phyloP scores from a whole-genome alignment of 2,113 vertebrate species.

The Calcarius ornatus region DNA sequence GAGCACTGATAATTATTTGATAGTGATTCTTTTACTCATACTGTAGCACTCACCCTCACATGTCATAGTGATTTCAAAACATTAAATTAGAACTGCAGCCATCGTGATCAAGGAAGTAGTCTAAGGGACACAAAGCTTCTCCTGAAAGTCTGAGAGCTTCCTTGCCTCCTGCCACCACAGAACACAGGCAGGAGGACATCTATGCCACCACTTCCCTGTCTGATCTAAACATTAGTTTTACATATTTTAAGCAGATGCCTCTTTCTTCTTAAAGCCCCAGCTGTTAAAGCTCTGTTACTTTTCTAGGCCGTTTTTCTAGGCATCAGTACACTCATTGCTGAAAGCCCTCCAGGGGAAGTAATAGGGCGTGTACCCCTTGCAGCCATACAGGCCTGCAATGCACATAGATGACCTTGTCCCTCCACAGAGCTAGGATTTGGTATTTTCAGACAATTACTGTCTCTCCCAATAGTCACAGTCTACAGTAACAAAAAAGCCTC shows the following conservation, averaged over 20 bases:
- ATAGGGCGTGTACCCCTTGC: background rate
- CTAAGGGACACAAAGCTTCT: background rate
- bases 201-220: background rate
- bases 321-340: background rate
- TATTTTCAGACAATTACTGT: background rate
- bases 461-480: background rate
- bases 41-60: accelerated
- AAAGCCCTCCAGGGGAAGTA: background rate
- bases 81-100: background rate
- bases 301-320: background rate
- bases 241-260: background rate
- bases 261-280: background rate
- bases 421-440: background rate
- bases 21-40: background rate
- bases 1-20: background rate
- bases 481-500: background rate
- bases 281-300: background rate
- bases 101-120: background rate
- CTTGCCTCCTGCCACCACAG: background rate
- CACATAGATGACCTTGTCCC: background rate
- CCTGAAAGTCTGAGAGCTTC: background rate
- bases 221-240: background rate
- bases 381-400: background rate
- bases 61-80: background rate
- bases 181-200: background rate